Evolutionary conservation across 1,140 invertebrate species (phyloP), one percentile per base, ranked within the genome.

Genomic region (Charaxes varanes): DNA sequence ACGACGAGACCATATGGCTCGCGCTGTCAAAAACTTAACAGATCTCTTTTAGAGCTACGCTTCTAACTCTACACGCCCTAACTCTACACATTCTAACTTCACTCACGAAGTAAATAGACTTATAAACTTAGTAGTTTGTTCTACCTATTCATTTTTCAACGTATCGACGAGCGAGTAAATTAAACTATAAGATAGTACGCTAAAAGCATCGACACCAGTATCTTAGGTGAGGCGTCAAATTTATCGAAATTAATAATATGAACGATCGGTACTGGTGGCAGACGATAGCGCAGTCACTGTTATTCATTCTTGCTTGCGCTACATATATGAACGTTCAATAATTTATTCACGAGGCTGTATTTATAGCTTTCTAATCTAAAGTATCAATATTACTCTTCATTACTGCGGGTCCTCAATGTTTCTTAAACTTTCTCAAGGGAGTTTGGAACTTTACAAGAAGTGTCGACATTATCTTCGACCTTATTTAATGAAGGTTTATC

Each of bases 131-230:
- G 1, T 7, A n/a, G n/a, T 15, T 14, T 32, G 21, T 23, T n/a
- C 7, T 23, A n/a, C 10, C 60, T 69, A 44, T 65, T 65, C 53
- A 70, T 70, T 66, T 68, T 60, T 69, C 59, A 71, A 34, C 18
- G 13, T 14, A 45, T 38, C 26, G 19, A 21, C 32, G 14, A 11
- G 27, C 28, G 34, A 32, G 43, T 71, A 65, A 72, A 69, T 71
- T 65, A 72, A 72, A 62, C 51, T 62, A 47, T 43, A 22, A 63
- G 72, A 80, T 80, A 77, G 47, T 32, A 40, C n/a, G 27, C 63
- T 80, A 73, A 80, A 80, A 77, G 72, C 72, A 69, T 80, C 53
- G 62, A 57, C 69, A 78, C 66, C 73, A 69, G 71, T 77, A 77
- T 78, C 77, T 53, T 7, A 22, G 40, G 37, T 34, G 45, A 69